Base-by-base conservation (phyloP, 2,888 invertebrate species). In the Heliconius aoede region DNA sequence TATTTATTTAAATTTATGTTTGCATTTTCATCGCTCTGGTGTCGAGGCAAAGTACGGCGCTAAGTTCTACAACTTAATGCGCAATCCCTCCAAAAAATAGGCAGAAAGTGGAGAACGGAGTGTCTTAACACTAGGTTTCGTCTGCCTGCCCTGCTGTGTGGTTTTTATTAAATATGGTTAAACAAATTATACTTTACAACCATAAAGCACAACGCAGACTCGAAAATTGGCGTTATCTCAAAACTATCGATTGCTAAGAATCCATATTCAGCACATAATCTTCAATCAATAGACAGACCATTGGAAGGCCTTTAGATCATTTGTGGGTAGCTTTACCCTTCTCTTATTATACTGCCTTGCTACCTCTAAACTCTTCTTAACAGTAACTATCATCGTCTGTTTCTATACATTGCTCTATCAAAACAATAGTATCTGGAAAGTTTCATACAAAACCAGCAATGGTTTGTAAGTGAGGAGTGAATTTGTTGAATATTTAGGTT, bases 221-320 rank as follows among this genome's bases (percentile, higher is more conserved):
- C 28, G 18, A 55, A 30, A 72, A 69, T 64, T 36, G n/a, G 55
- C n/a, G 71, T 72, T 73, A 55, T 64, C 62, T 24, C 75, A 40
- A 74, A 71, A 73, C 74, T 79, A 79, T 80, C 73, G 73, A 77
- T 80, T 78, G 73, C 71, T 62, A 74, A 76, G 72, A 74, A 77
- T 80, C 71, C 78, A 78, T 80, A 80, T 79, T 77, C 77, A 80
- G 77, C 77, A 78, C 36, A 80, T 81, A 81, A 80, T 81, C 79
- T 79, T 71, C 79, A 81, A 81, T 82, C 82, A 81, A 82, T 82
- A 81, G 77, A 78, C 77, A 76, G 78, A 78, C 76, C 76, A 69
- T 80, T 76, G 80, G 80, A 80, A 80, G 73, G 81, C 84, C 84
- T 84, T 84, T 83, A 84, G 84, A 85, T 86, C 85, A 87, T 87